phyloP scores from a whole-genome alignment of 1,140 invertebrate genomes.

The Cydia amplana region DNA sequence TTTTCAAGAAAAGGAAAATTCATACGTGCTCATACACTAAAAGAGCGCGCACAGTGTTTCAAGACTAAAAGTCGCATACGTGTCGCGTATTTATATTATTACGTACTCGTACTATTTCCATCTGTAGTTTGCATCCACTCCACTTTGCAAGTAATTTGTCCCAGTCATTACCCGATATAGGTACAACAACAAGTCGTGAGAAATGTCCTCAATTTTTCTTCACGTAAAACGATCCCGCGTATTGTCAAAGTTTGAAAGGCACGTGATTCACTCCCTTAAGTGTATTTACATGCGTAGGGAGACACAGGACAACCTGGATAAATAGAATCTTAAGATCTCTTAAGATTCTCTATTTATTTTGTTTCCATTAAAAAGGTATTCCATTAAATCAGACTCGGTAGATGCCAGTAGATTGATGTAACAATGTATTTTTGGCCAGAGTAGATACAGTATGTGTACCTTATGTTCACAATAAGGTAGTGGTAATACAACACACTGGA shows the following conservation, averaged over 20 bases:
- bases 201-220: slow-evolving; percentile 24
- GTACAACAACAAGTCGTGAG: slow-evolving; percentile 24
- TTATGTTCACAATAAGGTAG: too few relatives aligned
- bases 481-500: too few relatives aligned
- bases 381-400: too few relatives aligned
- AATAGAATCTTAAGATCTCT: too few relatives aligned
- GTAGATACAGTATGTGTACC: too few relatives aligned
- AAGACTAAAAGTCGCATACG: neutral
- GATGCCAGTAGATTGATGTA: too few relatives aligned
- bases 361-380: neutral
- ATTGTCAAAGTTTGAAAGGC: slow-evolving; percentile 32
- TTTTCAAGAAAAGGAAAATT: slow-evolving; percentile 8
- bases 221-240: slow-evolving; percentile 28
- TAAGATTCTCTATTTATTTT: neutral
- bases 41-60: neutral
- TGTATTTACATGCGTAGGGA: slow-evolving; percentile 27
- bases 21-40: neutral
- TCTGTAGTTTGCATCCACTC: slow-evolving; percentile 27
- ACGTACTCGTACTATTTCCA: neutral
- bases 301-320: neutral
- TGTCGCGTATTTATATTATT: neutral
- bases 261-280: slow-evolving; percentile 29
- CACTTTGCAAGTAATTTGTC: slow-evolving; percentile 24
- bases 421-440: too few relatives aligned
- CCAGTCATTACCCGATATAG: slow-evolving; percentile 18